Evolutionary conservation across 2,113 vertebrate genomes (phyloP).

Genomic region (Dolichotis patagonum): DNA sequence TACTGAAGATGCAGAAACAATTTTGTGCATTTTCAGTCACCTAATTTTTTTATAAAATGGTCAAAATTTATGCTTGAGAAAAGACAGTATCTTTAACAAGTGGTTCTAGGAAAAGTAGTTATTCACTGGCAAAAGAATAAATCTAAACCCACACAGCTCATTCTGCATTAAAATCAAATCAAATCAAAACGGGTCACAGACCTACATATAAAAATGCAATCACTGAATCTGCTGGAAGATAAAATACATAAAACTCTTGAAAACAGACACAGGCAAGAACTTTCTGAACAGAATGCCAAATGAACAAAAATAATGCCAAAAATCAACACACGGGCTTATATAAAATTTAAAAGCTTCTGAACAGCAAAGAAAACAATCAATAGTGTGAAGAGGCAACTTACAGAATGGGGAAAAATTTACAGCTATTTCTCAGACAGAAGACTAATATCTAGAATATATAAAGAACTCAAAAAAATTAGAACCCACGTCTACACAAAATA

Average conservation of each 20-base stretch:
- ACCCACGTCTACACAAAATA: background rate
- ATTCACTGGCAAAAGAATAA: background rate
- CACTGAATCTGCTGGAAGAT: background rate
- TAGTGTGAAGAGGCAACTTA: background rate
- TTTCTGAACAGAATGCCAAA: background rate
- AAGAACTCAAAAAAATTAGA: background rate
- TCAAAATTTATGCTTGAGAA: background rate
- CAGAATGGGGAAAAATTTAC: background rate
- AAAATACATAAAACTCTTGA: background rate
- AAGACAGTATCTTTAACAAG: background rate
- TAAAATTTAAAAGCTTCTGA: background rate
- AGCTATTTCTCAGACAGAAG: background rate
- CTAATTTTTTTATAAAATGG: background rate
- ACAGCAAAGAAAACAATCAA: background rate
- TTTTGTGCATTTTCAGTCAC: background rate
- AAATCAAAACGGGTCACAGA: background rate
- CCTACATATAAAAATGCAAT: background rate
- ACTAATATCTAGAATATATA: background rate
- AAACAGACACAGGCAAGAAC: background rate
- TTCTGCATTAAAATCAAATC: background rate
- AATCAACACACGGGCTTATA: background rate
- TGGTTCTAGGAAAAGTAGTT: background rate
- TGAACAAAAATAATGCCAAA: background rate
- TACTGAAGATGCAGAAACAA: background rate
- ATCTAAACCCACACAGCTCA: background rate